These are phyloP conservation scores for Agrilus mali DNA, from an alignment of 2,888 invertebrate species.

Conservation along the genomic window DNA sequence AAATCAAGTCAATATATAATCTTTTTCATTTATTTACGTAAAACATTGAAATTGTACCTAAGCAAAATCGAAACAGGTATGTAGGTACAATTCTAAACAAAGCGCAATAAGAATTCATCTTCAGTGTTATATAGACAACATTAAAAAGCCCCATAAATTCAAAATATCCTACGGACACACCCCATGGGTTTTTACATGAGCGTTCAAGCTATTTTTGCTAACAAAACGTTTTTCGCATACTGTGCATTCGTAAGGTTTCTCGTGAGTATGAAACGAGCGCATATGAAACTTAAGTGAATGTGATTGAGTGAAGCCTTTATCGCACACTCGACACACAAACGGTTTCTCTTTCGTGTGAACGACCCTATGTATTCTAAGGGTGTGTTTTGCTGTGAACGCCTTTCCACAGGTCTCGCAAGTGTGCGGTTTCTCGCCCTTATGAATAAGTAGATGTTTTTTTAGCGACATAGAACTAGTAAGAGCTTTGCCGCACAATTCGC, in stretches of 20 bases:
- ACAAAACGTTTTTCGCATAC: too few species aligned
- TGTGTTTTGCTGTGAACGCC: constrained; percentile 35
- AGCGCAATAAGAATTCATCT: too few species aligned
- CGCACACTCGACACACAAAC: constrained; percentile 12
- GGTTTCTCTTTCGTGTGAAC: constrained; percentile 8
- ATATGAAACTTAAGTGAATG: constrained; percentile 5
- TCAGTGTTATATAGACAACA: too few species aligned
- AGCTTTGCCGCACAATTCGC: constrained; percentile 8
- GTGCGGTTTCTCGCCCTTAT: constrained; percentile 32
- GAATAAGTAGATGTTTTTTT: background rate
- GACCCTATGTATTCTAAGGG: constrained; percentile 12
- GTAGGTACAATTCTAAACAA: too few species aligned
- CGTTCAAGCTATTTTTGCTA: too few species aligned
- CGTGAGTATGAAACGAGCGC: constrained; percentile 4
- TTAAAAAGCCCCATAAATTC: too few species aligned
- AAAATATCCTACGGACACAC: too few species aligned
- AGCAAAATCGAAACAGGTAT: too few species aligned
- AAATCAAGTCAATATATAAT: too few species aligned
- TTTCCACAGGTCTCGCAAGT: constrained; percentile 36
- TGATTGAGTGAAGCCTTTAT: constrained; percentile 10
- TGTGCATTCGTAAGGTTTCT: constrained; percentile 32
- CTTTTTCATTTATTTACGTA: too few species aligned
- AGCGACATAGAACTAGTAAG: background rate
- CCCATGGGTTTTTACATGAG: too few species aligned
- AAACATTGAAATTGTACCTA: too few species aligned